phyloP scores from a whole-genome alignment of 2,797 vertebrate genomes.

The Sciurus carolinensis region DNA sequence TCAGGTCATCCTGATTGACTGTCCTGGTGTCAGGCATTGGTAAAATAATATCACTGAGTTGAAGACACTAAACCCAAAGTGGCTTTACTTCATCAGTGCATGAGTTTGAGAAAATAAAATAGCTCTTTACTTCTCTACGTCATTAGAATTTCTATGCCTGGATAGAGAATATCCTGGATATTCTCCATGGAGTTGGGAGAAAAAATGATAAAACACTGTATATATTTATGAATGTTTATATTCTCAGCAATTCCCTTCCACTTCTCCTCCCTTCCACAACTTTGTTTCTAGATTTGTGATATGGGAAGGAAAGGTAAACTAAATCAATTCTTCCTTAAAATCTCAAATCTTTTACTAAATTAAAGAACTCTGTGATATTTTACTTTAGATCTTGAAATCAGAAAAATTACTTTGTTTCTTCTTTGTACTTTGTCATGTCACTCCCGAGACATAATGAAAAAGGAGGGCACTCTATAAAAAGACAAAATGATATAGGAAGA shows the following conservation, averaged over 20 bases:
- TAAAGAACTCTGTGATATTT: not conserved
- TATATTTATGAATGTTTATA: not conserved
- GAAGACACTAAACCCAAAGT: no score
- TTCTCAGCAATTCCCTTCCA: not conserved
- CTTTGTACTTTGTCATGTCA: not conserved
- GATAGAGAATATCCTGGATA: not conserved
- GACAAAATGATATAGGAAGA: not conserved
- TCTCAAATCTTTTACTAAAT: not conserved
- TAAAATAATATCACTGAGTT: not conserved
- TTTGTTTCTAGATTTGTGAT: not conserved
- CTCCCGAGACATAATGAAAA: not conserved
- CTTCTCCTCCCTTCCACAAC: not conserved
- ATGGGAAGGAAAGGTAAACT: not conserved
- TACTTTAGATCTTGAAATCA: not conserved
- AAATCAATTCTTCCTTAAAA: not conserved
- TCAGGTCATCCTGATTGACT: not conserved
- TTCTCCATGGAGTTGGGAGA: not conserved
- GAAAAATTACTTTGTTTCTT: not conserved
- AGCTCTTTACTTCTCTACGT: not conserved
- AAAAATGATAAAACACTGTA: not conserved
- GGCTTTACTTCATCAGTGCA: no score
- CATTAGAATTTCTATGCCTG: not conserved
- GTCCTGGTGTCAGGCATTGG: not conserved
- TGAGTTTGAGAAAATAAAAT: not conserved
- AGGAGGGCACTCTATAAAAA: not conserved